A percentile compares a stretch with the other conserved stretches of the same genome.
Evolutionary conservation across 2,888 invertebrate genomes (phyloP).

Genomic region (Sabellastarte sp.): DNA sequence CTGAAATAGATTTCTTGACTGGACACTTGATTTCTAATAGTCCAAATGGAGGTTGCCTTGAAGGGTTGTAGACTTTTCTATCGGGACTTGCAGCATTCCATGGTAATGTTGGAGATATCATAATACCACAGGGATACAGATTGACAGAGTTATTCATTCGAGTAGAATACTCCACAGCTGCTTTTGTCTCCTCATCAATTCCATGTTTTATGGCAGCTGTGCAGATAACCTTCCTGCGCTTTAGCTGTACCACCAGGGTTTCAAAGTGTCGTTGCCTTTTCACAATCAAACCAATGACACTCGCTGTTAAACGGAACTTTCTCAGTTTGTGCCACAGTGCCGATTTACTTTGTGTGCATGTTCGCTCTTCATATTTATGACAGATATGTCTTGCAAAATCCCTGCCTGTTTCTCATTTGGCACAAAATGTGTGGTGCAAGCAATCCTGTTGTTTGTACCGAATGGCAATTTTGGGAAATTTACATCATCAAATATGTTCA

Average conservation of each 20-base stretch:
- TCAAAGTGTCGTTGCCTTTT: not conserved
- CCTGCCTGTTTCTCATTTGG: not conserved
- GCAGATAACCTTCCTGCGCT: not conserved
- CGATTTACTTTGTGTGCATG: not conserved
- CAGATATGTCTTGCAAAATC: not conserved
- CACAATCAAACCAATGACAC: not conserved
- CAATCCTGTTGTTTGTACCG: not conserved
- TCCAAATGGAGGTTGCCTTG: conserved; percentile 1
- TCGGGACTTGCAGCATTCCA: conserved; percentile 1
- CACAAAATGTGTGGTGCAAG: not conserved
- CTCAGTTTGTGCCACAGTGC: not conserved
- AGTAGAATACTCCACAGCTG: not conserved
- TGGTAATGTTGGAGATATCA: not conserved
- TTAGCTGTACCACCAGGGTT: not conserved
- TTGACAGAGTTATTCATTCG: not conserved
- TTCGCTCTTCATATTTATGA: not conserved
- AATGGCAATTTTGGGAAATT: not conserved
- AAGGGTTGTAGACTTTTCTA: conserved; percentile 1
- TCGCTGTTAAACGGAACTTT: not conserved
- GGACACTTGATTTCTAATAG: conserved; percentile 8
- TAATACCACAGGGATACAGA: conserved; percentile 3
- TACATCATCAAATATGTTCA: not conserved
- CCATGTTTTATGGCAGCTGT: not conserved
- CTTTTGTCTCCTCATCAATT: not conserved
- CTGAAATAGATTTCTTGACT: not conserved